Conservation (phyloP, 2,797 vertebrate species). For the Melanotaenia parkinsoni region DNA sequence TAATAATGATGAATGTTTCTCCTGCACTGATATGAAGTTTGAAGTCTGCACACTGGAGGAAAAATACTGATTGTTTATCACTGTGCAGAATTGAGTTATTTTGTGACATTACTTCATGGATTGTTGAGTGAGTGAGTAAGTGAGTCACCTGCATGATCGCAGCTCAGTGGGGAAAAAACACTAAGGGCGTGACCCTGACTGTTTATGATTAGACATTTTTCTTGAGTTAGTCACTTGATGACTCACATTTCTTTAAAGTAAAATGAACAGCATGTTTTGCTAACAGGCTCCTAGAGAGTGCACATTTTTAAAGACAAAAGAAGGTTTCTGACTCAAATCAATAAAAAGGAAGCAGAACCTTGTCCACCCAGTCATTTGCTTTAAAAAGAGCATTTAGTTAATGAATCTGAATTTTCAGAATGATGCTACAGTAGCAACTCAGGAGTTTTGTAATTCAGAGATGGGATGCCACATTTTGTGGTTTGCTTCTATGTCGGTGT, state of each 20-base stretch:
- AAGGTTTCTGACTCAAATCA: slow-evolving; percentile 13
- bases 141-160: slow-evolving; percentile 41
- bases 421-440: background rate
- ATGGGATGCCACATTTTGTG: slow-evolving; percentile 28
- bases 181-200: slow-evolving; percentile 26
- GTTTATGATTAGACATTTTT: slow-evolving; percentile 18
- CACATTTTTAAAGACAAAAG: slow-evolving; percentile 7
- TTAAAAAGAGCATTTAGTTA: slow-evolving; percentile 7
- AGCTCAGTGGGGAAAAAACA: slow-evolving; percentile 22
- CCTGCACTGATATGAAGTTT: slow-evolving; percentile 7
- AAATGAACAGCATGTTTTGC: slow-evolving; percentile 19
- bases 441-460: slow-evolving; percentile 31
- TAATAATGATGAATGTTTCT: slow-evolving; percentile 55
- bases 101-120: background rate
- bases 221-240: slow-evolving; percentile 37
- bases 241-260: slow-evolving; percentile 31
- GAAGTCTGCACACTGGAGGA: slow-evolving; percentile 17
- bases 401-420: slow-evolving; percentile 23
- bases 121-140: slow-evolving; percentile 6
- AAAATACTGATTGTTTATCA: slow-evolving; percentile 11
- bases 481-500: slow-evolving; percentile 32
- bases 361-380: background rate
- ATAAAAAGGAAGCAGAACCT: background rate
- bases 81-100: background rate
- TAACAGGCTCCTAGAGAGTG: background rate